phyloP scores from a whole-genome alignment of 2,113 vertebrate genomes.

The Patagioenas fasciata region DNA sequence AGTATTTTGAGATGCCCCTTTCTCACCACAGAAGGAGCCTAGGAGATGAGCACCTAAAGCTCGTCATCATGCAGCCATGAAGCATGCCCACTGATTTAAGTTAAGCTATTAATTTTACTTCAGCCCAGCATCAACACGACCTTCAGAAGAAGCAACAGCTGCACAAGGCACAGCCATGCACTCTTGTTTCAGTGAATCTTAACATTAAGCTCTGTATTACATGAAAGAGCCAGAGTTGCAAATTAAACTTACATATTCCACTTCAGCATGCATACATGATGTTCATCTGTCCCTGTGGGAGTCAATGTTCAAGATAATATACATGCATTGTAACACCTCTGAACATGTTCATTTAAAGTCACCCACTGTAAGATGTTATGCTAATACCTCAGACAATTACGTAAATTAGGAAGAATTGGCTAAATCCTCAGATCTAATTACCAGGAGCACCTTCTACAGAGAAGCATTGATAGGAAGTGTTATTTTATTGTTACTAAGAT shows the following conservation, averaged over 20 bases:
- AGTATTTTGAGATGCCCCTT: background rate
- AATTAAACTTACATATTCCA: background rate
- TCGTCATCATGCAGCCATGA: background rate
- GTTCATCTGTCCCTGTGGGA: background rate
- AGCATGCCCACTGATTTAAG: background rate
- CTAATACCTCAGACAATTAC: background rate
- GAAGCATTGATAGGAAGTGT: background rate
- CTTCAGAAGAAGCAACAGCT: background rate
- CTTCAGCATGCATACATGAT: fast-evolving
- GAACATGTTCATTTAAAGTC: background rate
- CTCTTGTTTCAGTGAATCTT: background rate
- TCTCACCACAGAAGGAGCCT: background rate
- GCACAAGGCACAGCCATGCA: background rate
- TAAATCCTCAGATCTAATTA: background rate
- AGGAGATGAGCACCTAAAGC: background rate
- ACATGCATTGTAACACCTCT: background rate
- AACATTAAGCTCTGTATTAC: constrained; percentile 19
- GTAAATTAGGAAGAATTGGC: background rate
- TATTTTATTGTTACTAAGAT: background rate
- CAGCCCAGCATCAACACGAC: background rate
- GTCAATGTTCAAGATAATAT: background rate
- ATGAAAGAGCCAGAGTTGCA: background rate
- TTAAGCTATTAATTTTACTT: background rate
- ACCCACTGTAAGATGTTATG: background rate
- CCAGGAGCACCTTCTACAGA: background rate